Conservation (phyloP, 2,888 invertebrate genomes). For the Strigamia crassipes region DNA sequence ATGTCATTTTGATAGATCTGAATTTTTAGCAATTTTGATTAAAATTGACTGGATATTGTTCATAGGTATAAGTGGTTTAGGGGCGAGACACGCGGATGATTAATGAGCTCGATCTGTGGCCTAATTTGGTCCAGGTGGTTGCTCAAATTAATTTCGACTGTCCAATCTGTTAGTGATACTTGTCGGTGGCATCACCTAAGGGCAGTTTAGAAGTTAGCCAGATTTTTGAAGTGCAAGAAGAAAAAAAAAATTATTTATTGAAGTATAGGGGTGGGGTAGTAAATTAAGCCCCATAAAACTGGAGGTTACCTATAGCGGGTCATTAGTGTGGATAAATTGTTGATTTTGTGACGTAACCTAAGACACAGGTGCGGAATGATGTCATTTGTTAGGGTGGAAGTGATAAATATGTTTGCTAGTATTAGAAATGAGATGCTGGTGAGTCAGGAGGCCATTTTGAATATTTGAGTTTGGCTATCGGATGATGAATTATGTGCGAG, state of each 20-base stretch:
- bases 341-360: not conserved
- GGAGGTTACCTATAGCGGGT: too few species aligned
- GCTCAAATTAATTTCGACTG: constrained; percentile 35
- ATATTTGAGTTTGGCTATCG: not conserved
- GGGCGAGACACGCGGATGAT: not conserved
- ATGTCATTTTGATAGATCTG: not conserved
- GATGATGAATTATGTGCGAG: constrained; percentile 3
- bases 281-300: too few species aligned
- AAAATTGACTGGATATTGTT: constrained; percentile 16
- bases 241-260: not conserved
- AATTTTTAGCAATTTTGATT: constrained; percentile 20
- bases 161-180: constrained; percentile 23
- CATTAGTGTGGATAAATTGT: not conserved
- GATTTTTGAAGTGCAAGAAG: too few species aligned
- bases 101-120: constrained; percentile 14
- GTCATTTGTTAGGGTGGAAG: not conserved
- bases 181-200: not conserved
- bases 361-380: constrained; percentile 16
- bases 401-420: constrained; percentile 8
- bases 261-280: not conserved
- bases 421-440: not conserved
- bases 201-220: not conserved
- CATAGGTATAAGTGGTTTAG: constrained; percentile 33
- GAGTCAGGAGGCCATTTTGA: constrained; percentile 41
- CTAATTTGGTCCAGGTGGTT: constrained; percentile 33